Conservation (phyloP, 64 coral and sea anemone genomes). For the Stichodactyla mertensii region DNA sequence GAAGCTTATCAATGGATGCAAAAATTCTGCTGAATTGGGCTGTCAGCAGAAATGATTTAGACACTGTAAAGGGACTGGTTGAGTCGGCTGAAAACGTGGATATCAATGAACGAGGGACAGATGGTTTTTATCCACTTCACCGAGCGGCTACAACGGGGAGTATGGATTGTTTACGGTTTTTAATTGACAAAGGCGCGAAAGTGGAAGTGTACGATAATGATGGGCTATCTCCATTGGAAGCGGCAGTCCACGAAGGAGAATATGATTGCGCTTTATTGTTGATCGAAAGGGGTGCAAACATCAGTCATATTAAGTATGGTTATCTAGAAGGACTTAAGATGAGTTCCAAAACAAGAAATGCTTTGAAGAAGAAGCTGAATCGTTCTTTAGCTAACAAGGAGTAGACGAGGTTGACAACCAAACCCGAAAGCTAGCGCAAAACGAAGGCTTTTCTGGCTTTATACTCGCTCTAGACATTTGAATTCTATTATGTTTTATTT, state of each 20-base stretch:
- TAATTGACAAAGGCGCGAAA: conserved; percentile 55
- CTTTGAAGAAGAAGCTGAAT: neutral
- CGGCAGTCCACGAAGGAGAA: conserved; percentile 70
- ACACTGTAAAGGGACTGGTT: conserved; percentile 48
- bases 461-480: too few relatives aligned
- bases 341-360: neutral
- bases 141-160: conserved; percentile 70
- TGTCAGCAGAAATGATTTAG: conserved; percentile 56
- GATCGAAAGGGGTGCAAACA: conserved; percentile 67
- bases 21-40: conserved; percentile 81
- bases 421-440: too few relatives aligned
- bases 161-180: conserved; percentile 63
- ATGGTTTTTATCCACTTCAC: conserved; percentile 76
- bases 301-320: conserved; percentile 66
- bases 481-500: too few relatives aligned
- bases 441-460: too few relatives aligned
- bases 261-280: conserved; percentile 76
- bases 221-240: conserved; percentile 63
- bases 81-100: conserved; percentile 36
- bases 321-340: conserved; percentile 40
- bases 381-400: neutral
- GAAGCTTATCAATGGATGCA: conserved; percentile 64
- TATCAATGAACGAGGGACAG: conserved; percentile 54
- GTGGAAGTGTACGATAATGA: conserved; percentile 63
- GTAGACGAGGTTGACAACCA: too few relatives aligned